A percentile compares a stretch with the other conserved stretches of the same genome.
Evolutionary conservation across 2,113 vertebrate genomes (phyloP).

Genomic region (Poicephalus gulielmi): DNA sequence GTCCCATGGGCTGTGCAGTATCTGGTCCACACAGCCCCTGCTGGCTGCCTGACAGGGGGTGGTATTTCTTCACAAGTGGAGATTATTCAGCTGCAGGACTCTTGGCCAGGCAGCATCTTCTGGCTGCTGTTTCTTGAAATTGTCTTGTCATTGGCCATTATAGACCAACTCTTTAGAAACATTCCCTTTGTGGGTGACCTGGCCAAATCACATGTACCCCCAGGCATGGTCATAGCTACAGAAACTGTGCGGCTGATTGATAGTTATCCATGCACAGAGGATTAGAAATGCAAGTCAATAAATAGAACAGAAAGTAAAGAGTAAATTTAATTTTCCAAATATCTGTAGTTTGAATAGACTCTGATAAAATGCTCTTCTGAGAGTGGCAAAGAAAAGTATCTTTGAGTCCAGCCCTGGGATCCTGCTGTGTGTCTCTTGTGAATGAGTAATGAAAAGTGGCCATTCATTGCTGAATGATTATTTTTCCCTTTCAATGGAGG

Average conservation of each 20-base stretch:
- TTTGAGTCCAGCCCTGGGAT: conserved; percentile 7
- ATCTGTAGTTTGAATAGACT: not conserved
- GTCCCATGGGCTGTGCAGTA: no score
- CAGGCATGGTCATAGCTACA: not conserved
- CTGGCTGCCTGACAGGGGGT: not conserved
- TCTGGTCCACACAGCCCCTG: not conserved
- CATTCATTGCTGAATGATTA: conserved; percentile 54
- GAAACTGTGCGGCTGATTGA: not conserved
- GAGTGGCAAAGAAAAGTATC: conserved; percentile 30
- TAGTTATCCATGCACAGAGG: not conserved
- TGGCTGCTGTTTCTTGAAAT: not conserved
- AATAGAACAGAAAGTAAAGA: not conserved
- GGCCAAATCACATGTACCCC: not conserved
- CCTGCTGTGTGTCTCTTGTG: conserved; percentile 44
- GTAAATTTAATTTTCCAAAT: not conserved
- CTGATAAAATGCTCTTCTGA: conserved; percentile 31
- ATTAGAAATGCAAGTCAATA: not conserved
- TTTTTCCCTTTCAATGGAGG: conserved; percentile 40
- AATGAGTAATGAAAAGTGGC: conserved; percentile 57
- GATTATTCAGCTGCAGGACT: not conserved
- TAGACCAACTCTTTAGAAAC: not conserved
- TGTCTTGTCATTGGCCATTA: not conserved
- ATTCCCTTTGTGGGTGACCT: not conserved
- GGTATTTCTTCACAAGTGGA: not conserved
- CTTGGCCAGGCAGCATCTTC: not conserved